Evolutionary conservation across 2,113 vertebrate genomes (phyloP).

Genomic region (Alexandromys fortis): DNA sequence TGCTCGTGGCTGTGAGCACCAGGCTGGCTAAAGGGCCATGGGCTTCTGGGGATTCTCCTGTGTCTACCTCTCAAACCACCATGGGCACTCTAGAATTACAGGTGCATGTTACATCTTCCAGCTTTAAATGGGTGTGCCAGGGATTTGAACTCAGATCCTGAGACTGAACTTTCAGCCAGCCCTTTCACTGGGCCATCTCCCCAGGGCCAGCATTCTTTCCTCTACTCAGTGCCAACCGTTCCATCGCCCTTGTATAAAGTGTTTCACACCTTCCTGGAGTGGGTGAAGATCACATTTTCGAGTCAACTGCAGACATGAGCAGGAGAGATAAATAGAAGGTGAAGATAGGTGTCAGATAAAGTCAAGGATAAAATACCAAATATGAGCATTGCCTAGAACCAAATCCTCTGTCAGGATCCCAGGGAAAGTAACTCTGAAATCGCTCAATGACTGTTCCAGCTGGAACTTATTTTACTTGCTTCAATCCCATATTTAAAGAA

Average conservation of each 20-base stretch:
- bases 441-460: slow-evolving; percentile 46
- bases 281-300: not conserved
- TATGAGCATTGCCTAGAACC: not conserved
- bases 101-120: not conserved
- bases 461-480: slow-evolving; percentile 77
- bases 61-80: not conserved
- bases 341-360: slow-evolving; percentile 13
- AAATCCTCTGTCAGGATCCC: not conserved
- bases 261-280: not conserved
- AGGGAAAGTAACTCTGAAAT: slow-evolving; percentile 45
- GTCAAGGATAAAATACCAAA: slow-evolving; percentile 38
- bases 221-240: not conserved
- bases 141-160: not conserved
- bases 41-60: not conserved
- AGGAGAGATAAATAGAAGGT: slow-evolving; percentile 8
- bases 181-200: not conserved
- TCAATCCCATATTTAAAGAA: slow-evolving; percentile 73
- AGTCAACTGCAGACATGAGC: not conserved
- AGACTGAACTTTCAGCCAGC: not conserved
- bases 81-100: not conserved
- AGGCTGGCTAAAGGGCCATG: not conserved
- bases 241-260: not conserved
- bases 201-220: not conserved
- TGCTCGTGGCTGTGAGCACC: not conserved
- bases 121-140: too few relatives aligned